A percentile compares a stretch with the other conserved stretches of the same genome.
phyloP scores from a whole-genome alignment of 2,113 vertebrate genomes.

The Tetrax tetrax region DNA sequence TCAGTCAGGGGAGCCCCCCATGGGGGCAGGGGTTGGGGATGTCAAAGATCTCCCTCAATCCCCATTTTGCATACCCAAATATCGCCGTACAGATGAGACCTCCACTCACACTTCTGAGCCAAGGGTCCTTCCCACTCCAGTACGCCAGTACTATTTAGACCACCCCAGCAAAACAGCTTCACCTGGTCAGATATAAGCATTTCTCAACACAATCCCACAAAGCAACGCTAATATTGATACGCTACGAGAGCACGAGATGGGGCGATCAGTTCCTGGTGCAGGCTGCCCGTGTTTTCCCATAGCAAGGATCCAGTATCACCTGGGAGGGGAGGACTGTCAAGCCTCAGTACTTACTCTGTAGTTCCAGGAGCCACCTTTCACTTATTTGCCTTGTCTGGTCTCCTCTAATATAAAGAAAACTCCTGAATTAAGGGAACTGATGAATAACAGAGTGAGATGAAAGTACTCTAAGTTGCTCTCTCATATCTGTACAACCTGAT shows the following conservation, averaged over 20 bases:
- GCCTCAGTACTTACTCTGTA: conserved; percentile 3
- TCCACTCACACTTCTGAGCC: background rate
- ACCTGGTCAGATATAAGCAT: background rate
- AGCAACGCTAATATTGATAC: background rate
- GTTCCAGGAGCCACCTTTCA: conserved; percentile 7
- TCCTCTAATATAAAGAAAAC: background rate
- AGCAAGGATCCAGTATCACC: conserved; percentile 55
- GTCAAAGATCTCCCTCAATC: background rate
- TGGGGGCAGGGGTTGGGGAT: background rate
- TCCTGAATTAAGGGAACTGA: conserved; percentile 19
- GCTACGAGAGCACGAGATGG: background rate
- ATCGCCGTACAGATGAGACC: background rate
- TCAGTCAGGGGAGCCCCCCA: background rate
- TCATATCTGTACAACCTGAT: background rate
- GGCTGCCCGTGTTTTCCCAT: conserved; percentile 4
- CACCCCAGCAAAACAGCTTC: background rate
- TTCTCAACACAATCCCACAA: background rate
- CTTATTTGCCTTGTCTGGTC: conserved; percentile 19
- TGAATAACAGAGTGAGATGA: background rate
- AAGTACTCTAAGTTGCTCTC: background rate
- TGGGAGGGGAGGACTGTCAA: background rate
- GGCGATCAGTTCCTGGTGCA: background rate
- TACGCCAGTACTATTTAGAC: background rate
- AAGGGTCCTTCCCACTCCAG: background rate
- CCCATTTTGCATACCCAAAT: too few species aligned